Base-by-base conservation (phyloP, 1,140 invertebrate genomes). In the Thaumatotibia leucotreta region DNA sequence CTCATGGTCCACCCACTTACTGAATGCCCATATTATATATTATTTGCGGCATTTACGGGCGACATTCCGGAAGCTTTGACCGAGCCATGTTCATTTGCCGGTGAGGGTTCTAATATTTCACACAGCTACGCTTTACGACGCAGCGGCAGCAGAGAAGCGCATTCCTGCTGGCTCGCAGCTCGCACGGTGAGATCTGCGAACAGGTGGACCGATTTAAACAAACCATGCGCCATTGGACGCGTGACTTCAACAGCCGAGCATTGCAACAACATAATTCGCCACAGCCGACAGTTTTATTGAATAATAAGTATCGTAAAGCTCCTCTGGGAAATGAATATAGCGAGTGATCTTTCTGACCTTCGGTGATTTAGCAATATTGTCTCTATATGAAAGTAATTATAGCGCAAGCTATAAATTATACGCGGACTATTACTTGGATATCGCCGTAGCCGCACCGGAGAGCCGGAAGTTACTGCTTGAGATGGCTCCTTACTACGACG, bases 231-330 rank as follows among this genome's bases (percentile, higher is more conserved):
- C 23, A 11, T 58, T 27, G 20, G 24, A 27, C 11, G 52, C 24
- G 24, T 58, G 52, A 27, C 23, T 62, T 35, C 61, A 61, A 62
- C 39, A 33, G 45, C 49, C 49, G 68, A 68, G 66, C 67, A 70
- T 49, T 68, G 63, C 77, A 68, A 74, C 73, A 72, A 68, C 73
- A 77, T 76, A 75, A 78, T 78, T 82, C 73, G 45, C 67, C 52
- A 69, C 67, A 73, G 68, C 67, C 27, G 77, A 75, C 74, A 79
- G 76, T 82, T 83, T 82, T 83, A 82, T 82, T 80, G 74, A 83
- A 82, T 80, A 82, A 79, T 78, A 72, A 77, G 72, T 69, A 77
- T 77, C 71, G 66, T 73, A 78, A 81, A 73, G 79, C 65, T 77
- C 72, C 73, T 70, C 67, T 22, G 62, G 68, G 67, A 65, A 81